Conservation (phyloP, 1,140 invertebrate species). For the Diabrotica virgifera region DNA sequence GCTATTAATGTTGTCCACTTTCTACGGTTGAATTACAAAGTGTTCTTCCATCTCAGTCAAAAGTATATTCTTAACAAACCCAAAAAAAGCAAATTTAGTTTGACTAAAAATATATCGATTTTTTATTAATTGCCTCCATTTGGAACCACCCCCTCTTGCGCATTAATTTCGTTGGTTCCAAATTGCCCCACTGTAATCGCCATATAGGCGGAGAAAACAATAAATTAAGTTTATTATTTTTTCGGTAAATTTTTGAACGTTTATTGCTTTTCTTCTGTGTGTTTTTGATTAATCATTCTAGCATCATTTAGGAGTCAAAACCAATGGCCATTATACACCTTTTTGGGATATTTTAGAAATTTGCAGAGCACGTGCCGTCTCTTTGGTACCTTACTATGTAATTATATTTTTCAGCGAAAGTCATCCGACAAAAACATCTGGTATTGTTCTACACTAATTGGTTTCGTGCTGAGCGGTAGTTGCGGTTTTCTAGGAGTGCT, state of each 20-base stretch:
- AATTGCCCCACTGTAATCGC: too few relatives aligned
- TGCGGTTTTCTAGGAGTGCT: background rate
- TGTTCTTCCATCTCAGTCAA: too few relatives aligned
- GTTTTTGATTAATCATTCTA: background rate
- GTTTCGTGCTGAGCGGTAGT: background rate
- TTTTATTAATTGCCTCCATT: too few relatives aligned
- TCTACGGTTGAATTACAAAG: too few relatives aligned
- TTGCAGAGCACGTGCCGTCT: background rate
- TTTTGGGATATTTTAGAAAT: background rate
- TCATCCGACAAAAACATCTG: background rate
- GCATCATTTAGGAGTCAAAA: background rate
- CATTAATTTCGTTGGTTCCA: background rate
- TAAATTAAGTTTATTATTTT: background rate
- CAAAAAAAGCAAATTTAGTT: too few relatives aligned
- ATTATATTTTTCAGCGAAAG: background rate
- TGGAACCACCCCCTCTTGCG: background rate
- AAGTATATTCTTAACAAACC: too few relatives aligned
- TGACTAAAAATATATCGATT: too few relatives aligned
- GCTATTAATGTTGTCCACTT: too few relatives aligned
- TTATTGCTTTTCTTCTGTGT: background rate
- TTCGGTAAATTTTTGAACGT: background rate
- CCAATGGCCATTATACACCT: background rate
- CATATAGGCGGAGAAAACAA: background rate
- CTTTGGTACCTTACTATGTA: background rate
- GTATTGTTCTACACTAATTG: slow-evolving; percentile 1